These are phyloP conservation scores for Petrophora chlorosata DNA, from an alignment of 2,888 invertebrate species.

Conservation along the genomic window DNA sequence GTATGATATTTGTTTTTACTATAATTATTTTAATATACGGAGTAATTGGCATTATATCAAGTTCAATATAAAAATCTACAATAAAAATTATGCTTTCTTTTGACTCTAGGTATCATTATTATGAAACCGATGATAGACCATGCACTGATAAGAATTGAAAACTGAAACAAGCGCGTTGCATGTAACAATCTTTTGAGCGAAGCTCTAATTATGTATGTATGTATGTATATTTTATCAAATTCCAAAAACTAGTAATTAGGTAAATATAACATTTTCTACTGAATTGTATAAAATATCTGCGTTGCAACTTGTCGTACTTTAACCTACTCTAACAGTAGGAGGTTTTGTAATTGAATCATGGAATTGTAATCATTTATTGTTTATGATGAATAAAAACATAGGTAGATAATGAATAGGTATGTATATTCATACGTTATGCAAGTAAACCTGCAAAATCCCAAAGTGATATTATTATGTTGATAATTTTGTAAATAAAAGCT, in stretches of 20 bases:
- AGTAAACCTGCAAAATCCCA: constrained; percentile 82
- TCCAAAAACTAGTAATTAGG: constrained; percentile 17
- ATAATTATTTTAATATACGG: too few species aligned
- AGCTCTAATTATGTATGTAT: constrained; percentile 16
- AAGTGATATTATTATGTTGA: constrained; percentile 83
- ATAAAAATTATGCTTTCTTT: neutral
- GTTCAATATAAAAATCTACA: neutral
- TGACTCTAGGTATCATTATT: neutral
- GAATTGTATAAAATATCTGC: constrained; percentile 22
- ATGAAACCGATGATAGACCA: too few species aligned
- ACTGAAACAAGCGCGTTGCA: neutral
- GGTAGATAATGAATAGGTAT: constrained; percentile 57
- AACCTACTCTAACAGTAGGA: constrained; percentile 30
- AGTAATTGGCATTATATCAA: too few species aligned
- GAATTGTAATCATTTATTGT: constrained; percentile 75
- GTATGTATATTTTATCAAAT: constrained; percentile 2
- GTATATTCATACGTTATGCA: constrained; percentile 79
- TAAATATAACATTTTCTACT: constrained; percentile 23
- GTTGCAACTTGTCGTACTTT: constrained; percentile 35
- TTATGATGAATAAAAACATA: constrained; percentile 58
- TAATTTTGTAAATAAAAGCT: constrained; percentile 84
- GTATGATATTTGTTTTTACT: too few species aligned
- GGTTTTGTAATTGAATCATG: constrained; percentile 39
- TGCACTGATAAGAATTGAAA: constrained; percentile 1
- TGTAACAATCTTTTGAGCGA: constrained; percentile 16